These are phyloP conservation scores for Hemiprocne comata DNA, from an alignment of 2,113 vertebrate species.

Conservation along the genomic window DNA sequence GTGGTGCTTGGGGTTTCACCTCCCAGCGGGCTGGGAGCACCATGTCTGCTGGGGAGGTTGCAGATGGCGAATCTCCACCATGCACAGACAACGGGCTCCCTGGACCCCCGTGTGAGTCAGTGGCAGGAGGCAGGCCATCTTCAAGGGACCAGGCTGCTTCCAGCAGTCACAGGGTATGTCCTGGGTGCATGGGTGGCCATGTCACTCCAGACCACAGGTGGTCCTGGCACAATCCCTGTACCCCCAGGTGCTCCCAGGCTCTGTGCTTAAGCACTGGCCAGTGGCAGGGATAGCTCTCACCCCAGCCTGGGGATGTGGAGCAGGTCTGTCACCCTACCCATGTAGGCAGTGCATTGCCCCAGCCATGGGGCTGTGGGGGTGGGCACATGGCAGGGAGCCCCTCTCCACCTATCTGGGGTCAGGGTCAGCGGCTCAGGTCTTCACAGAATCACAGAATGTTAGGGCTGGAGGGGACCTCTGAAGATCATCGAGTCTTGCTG, in stretches of 20 bases:
- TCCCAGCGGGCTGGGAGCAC: neutral
- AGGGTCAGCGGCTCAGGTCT: too few species aligned
- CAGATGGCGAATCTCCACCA: conserved; percentile 48
- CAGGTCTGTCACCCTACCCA: neutral
- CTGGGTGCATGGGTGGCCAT: accelerated
- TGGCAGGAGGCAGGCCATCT: neutral
- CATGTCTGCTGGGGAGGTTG: neutral
- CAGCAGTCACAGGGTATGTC: accelerated
- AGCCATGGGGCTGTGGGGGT: neutral
- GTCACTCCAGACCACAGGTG: accelerated
- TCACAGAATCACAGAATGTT: too few species aligned
- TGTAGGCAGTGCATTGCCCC: neutral
- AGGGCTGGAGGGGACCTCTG: too few species aligned
- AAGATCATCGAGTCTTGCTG: too few species aligned
- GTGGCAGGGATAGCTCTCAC: neutral
- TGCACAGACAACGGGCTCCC: neutral
- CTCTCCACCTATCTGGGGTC: accelerated
- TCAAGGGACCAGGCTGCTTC: neutral
- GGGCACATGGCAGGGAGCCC: neutral
- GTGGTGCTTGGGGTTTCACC: neutral
- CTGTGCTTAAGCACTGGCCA: accelerated
- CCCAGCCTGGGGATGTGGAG: accelerated
- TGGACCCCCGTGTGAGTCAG: conserved; percentile 9
- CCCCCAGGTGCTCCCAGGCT: accelerated
- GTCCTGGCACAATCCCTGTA: accelerated